Evolutionary conservation across 2,113 vertebrate species (phyloP).

Genomic region (Seriola dumerili): DNA sequence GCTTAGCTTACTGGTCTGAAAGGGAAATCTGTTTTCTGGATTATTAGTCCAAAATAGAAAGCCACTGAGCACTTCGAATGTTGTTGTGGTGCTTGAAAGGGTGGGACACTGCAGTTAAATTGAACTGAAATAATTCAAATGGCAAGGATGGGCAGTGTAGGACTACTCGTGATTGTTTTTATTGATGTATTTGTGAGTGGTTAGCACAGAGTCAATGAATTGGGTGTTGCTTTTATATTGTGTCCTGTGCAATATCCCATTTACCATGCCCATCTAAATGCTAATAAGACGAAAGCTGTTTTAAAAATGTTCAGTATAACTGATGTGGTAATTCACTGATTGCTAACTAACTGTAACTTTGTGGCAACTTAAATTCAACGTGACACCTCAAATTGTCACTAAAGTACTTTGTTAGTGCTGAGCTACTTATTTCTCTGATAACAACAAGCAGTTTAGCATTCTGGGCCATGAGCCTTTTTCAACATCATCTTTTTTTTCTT

Average conservation of each 20-base stretch:
- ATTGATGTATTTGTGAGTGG: slow-evolving; percentile 79
- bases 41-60: slow-evolving; percentile 85
- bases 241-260: slow-evolving; percentile 78
- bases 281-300: slow-evolving; percentile 79
- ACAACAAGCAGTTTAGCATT: background rate
- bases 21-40: slow-evolving; percentile 91
- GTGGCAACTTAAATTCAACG: slow-evolving; percentile 52
- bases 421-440: slow-evolving; percentile 15
- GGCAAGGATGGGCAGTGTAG: slow-evolving; percentile 73
- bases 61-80: slow-evolving; percentile 72
- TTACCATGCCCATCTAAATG: slow-evolving; percentile 83
- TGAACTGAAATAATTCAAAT: slow-evolving; percentile 84
- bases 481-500: background rate
- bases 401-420: slow-evolving; percentile 18
- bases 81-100: slow-evolving; percentile 70
- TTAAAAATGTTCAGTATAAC: slow-evolving; percentile 66
- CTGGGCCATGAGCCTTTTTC: background rate
- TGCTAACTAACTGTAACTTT: slow-evolving; percentile 79
- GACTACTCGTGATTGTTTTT: slow-evolving; percentile 73
- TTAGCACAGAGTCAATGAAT: slow-evolving; percentile 75
- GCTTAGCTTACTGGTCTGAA: slow-evolving; percentile 90
- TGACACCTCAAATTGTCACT: slow-evolving; percentile 37
- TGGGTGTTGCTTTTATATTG: slow-evolving; percentile 73
- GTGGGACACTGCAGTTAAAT: slow-evolving; percentile 80
- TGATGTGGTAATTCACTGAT: slow-evolving; percentile 66